Percentiles rank a stretch among this genome's conserved stretches.
Evolutionary conservation across 1,140 invertebrate genomes (phyloP).

Genomic region (Coenobita brevimanus): DNA sequence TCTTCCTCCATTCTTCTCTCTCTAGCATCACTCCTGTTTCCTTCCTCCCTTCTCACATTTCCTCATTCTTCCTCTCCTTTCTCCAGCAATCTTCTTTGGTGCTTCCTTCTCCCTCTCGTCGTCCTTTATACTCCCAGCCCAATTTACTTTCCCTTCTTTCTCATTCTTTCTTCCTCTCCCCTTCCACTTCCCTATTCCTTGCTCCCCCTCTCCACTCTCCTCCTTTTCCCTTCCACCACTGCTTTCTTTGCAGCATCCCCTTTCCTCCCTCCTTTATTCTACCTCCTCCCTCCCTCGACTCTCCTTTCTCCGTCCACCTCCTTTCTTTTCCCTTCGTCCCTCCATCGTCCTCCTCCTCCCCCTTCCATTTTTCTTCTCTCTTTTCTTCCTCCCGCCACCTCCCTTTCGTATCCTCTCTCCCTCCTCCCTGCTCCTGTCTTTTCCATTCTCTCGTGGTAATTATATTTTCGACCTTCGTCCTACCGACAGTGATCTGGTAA

Average conservation of each 20-base stretch:
- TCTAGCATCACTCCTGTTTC: too few relatives aligned
- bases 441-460: too few relatives aligned
- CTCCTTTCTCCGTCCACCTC: too few relatives aligned
- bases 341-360: neutral
- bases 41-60: too few relatives aligned
- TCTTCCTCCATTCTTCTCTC: too few relatives aligned
- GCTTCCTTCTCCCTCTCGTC: neutral
- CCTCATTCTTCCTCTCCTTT: neutral
- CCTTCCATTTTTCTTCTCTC: neutral
- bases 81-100: neutral
- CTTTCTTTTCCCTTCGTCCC: neutral
- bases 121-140: neutral
- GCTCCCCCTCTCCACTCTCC: neutral
- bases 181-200: neutral
- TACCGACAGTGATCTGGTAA: too few relatives aligned
- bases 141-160: neutral
- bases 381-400: neutral
- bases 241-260: neutral
- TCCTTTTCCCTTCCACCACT: neutral
- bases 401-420: neutral
- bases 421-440: neutral
- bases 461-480: too few relatives aligned
- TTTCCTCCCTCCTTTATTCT: too few relatives aligned
- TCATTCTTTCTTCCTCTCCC: slow-evolving; percentile 2
- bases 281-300: too few relatives aligned